Evolutionary conservation across 2,888 invertebrate species (phyloP).

Genomic region (Limnephilus rhombicus): DNA sequence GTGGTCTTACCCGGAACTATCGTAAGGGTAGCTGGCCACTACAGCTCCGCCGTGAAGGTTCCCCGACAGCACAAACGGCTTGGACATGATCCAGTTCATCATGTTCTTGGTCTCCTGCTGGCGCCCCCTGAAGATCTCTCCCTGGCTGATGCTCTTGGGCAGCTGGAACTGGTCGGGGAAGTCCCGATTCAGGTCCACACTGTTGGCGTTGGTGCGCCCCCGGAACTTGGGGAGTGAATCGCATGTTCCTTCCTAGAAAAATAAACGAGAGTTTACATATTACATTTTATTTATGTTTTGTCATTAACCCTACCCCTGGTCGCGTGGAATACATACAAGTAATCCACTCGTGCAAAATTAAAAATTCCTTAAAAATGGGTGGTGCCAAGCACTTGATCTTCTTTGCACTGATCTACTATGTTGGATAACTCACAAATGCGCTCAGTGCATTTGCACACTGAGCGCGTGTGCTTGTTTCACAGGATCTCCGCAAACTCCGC

Average conservation of each 20-base stretch:
- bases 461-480: too few relatives aligned
- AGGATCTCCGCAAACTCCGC: too few relatives aligned
- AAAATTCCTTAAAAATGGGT: too few relatives aligned
- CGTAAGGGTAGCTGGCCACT: constrained; percentile 98
- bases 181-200: constrained; percentile 92
- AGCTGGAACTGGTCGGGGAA: constrained; percentile 93
- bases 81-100: constrained; percentile 91
- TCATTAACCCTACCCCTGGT: too few relatives aligned
- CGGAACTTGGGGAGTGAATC: constrained; percentile 81
- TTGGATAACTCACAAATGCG: too few relatives aligned
- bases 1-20: constrained; percentile 84
- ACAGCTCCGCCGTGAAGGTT: constrained; percentile 98
- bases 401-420: too few relatives aligned
- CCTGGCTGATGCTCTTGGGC: constrained; percentile 70
- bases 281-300: too few relatives aligned
- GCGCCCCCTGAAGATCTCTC: constrained; percentile 76
- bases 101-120: constrained; percentile 94
- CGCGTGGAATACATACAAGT: too few relatives aligned
- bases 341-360: too few relatives aligned
- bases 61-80: constrained; percentile 95
- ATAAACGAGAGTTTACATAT: constrained; percentile 35
- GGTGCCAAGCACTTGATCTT: too few relatives aligned
- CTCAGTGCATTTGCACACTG: too few relatives aligned
- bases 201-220: constrained; percentile 90
- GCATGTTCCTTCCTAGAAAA: constrained; percentile 86